A percentile compares a stretch with the other conserved stretches of the same genome.
These are phyloP conservation scores for Pyrgus malvae DNA, from an alignment of 2,888 invertebrate genomes.

Conservation along the genomic window DNA sequence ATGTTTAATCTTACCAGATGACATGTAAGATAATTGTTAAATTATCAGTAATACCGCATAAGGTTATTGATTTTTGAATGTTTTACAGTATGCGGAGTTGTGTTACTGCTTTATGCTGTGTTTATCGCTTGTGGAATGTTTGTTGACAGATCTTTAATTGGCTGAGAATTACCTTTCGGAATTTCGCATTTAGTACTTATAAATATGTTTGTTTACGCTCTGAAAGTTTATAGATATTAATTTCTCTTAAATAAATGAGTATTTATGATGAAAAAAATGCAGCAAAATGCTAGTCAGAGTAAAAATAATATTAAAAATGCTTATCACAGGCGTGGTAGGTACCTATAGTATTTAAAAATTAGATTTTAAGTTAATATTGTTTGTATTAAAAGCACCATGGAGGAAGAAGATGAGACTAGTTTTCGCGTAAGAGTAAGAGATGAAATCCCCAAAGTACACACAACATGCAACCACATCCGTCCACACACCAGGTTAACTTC, in stretches of 20 bases:
- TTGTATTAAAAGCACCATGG: slow-evolving; percentile 49
- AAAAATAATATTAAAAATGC: too few species aligned
- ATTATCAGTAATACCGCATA: slow-evolving; percentile 58
- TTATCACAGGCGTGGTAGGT: too few species aligned
- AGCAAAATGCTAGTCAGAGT: neutral
- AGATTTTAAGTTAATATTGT: neutral
- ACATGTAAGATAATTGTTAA: slow-evolving; percentile 41
- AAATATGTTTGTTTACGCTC: slow-evolving; percentile 1
- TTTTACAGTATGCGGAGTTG: slow-evolving; percentile 47
- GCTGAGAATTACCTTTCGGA: slow-evolving; percentile 2
- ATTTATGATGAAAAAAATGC: neutral
- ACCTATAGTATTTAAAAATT: neutral
- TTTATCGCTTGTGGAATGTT: slow-evolving; percentile 40
- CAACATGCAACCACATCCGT: slow-evolving; percentile 71
- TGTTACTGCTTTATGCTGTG: slow-evolving; percentile 44
- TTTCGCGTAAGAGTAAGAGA: slow-evolving; percentile 53
- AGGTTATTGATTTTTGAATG: slow-evolving; percentile 64
- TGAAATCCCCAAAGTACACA: slow-evolving; percentile 73
- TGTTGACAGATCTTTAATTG: slow-evolving; percentile 23
- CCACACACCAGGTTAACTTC: slow-evolving; percentile 68
- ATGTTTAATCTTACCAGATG: slow-evolving; percentile 31
- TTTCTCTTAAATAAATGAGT: neutral
- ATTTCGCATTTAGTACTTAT: slow-evolving; percentile 1
- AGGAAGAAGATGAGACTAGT: slow-evolving; percentile 56
- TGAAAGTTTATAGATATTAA: neutral